Evolutionary conservation across 2,888 invertebrate genomes (phyloP).

Genomic region (Hecatera dysodea): DNA sequence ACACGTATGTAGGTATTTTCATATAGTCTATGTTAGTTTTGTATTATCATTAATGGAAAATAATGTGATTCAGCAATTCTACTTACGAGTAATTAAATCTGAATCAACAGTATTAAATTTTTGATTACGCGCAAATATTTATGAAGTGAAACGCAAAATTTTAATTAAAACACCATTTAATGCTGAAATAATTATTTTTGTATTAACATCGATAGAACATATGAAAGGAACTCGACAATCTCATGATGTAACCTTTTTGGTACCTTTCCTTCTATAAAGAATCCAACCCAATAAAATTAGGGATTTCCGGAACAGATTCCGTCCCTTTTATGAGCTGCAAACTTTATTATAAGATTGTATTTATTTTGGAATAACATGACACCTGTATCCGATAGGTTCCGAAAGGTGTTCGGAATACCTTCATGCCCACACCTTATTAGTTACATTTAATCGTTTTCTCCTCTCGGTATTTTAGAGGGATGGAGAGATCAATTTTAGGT

Average conservation of each 20-base stretch:
- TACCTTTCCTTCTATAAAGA: constrained; percentile 24
- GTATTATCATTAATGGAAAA: constrained; percentile 13
- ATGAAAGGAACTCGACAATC: constrained; percentile 18
- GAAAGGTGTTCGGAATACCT: background rate
- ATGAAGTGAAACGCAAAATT: background rate
- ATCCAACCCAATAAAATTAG: constrained; percentile 29
- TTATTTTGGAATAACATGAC: background rate
- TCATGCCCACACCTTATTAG: background rate
- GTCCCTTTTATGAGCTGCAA: constrained; percentile 13
- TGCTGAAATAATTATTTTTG: background rate
- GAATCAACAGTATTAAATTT: constrained; percentile 16
- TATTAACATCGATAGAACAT: constrained; percentile 11
- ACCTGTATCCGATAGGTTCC: background rate
- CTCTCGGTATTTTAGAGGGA: too few species aligned
- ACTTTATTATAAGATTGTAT: constrained; percentile 10
- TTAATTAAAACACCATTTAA: background rate
- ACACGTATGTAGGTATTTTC: constrained; percentile 18
- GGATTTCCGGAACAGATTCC: constrained; percentile 24
- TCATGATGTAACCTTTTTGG: constrained; percentile 26
- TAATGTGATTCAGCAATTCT: constrained; percentile 12
- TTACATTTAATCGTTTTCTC: background rate
- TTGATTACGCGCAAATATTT: background rate
- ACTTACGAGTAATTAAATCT: constrained; percentile 23
- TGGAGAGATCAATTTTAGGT: too few species aligned
- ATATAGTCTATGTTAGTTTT: constrained; percentile 7